Percentiles rank a stretch among this genome's conserved stretches.
Evolutionary conservation across 2,113 vertebrate species (phyloP).

Genomic region (Platanista minor): DNA sequence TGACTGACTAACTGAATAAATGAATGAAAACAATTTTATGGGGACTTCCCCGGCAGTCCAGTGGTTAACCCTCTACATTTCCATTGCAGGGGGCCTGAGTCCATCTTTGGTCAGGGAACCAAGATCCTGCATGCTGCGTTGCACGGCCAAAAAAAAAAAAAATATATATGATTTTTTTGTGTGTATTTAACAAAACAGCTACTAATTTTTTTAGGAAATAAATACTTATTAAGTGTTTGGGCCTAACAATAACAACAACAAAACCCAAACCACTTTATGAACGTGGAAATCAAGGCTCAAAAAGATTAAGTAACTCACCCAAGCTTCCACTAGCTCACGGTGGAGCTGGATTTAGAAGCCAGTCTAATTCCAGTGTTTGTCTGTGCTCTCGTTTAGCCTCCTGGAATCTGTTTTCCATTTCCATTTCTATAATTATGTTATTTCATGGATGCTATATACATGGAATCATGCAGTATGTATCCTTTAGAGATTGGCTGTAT

Average conservation of each 20-base stretch:
- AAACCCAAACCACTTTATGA: neutral
- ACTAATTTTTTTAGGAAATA: too few species aligned
- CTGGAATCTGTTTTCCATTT: neutral
- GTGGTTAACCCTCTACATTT: too few species aligned
- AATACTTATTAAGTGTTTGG: too few species aligned
- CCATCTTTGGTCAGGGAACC: too few species aligned
- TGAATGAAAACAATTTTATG: constrained; percentile 10
- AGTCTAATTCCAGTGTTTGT: neutral
- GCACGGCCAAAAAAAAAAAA: too few species aligned
- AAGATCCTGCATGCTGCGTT: too few species aligned
- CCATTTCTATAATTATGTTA: constrained; percentile 6
- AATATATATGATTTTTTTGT: too few species aligned
- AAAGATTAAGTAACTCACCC: neutral
- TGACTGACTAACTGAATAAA: neutral
- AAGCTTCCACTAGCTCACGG: neutral
- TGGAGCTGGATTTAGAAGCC: neutral
- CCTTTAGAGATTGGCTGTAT: neutral
- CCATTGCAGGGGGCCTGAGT: too few species aligned
- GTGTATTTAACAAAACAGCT: too few species aligned
- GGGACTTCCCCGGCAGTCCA: too few species aligned
- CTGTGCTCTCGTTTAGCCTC: neutral
- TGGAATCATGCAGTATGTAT: neutral
- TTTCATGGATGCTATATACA: neutral
- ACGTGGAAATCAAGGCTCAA: neutral
- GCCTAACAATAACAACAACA: too few species aligned